phyloP scores from a whole-genome alignment of 1,140 invertebrate species.

The Neodiprion lecontei region DNA sequence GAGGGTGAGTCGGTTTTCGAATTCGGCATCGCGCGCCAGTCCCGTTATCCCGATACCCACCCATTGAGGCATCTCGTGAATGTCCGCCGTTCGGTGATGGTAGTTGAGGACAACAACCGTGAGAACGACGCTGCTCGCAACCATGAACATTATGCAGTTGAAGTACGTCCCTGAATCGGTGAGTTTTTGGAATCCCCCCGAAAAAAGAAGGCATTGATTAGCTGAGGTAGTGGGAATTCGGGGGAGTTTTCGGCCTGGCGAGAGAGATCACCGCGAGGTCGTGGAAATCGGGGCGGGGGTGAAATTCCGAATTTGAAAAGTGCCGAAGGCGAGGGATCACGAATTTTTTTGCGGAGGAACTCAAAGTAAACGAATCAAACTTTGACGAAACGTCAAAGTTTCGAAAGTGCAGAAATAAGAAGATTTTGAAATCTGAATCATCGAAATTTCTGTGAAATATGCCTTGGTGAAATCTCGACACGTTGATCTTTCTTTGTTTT shows the following conservation, averaged over 20 bases:
- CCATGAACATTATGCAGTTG: constrained; percentile 99
- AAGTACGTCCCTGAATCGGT: constrained; percentile 91
- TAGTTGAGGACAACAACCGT: constrained; percentile 98
- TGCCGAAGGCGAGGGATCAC: too few relatives aligned
- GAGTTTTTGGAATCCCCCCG: constrained; percentile 43
- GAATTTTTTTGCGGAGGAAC: too few relatives aligned
- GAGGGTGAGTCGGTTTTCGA: neutral
- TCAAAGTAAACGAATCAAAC: too few relatives aligned
- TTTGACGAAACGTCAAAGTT: too few relatives aligned
- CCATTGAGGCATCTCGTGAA: constrained; percentile 96
- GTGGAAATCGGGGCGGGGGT: too few relatives aligned
- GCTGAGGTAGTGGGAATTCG: constrained; percentile 38
- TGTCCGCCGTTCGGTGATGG: constrained; percentile 96
- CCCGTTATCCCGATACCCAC: constrained; percentile 69
- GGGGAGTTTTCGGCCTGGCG: neutral
- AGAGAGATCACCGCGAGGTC: neutral
- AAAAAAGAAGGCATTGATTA: constrained; percentile 49
- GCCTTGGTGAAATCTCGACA: too few relatives aligned
- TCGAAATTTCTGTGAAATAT: too few relatives aligned
- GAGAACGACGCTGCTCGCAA: constrained; percentile 96
- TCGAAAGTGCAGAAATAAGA: too few relatives aligned
- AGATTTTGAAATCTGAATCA: too few relatives aligned
- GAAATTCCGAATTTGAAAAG: neutral
- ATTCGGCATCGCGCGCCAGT: constrained; percentile 4
- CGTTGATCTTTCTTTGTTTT: too few relatives aligned